A percentile compares a stretch with the other conserved stretches of the same genome.
Conservation (phyloP, 2,888 invertebrate species). For the Cryptops parisi region DNA sequence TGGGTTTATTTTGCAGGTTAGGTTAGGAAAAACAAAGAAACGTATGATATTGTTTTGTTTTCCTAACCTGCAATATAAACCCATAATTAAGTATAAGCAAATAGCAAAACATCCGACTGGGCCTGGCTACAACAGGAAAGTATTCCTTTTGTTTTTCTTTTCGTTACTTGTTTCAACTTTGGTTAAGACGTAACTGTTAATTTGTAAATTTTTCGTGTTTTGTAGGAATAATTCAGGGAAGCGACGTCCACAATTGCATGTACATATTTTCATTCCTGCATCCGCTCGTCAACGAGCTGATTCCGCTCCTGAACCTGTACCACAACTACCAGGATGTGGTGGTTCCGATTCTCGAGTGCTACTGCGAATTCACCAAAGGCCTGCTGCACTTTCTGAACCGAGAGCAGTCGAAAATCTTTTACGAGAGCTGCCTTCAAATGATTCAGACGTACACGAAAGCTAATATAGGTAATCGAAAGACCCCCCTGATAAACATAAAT, state of each 20-base stretch:
- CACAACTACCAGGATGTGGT: conserved; percentile 67
- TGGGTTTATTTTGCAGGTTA: too few relatives aligned
- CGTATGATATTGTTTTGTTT: too few relatives aligned
- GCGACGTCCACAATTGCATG: conserved; percentile 36
- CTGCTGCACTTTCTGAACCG: conserved; percentile 49
- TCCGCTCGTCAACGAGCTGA: conserved; percentile 49
- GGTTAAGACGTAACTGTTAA: too few relatives aligned
- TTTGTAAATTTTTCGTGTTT: too few relatives aligned
- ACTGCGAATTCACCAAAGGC: conserved; percentile 53
- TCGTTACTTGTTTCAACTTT: neutral
- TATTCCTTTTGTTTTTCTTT: conserved; percentile 6
- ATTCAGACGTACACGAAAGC: conserved; percentile 45
- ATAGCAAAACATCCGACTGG: too few relatives aligned
- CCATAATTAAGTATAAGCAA: too few relatives aligned
- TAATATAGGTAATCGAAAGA: conserved; percentile 26
- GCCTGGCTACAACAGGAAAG: too few relatives aligned
- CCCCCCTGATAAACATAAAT: neutral
- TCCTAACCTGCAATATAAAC: too few relatives aligned
- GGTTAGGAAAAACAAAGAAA: too few relatives aligned
- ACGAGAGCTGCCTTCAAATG: conserved; percentile 49
- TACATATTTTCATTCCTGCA: conserved; percentile 45
- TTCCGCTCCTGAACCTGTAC: conserved; percentile 54
- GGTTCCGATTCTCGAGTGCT: conserved; percentile 54
- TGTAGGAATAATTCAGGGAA: conserved; percentile 49
- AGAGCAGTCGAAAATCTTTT: conserved; percentile 46